phyloP scores from a whole-genome alignment of 1,140 invertebrate genomes.

The Caerostris darwini region DNA sequence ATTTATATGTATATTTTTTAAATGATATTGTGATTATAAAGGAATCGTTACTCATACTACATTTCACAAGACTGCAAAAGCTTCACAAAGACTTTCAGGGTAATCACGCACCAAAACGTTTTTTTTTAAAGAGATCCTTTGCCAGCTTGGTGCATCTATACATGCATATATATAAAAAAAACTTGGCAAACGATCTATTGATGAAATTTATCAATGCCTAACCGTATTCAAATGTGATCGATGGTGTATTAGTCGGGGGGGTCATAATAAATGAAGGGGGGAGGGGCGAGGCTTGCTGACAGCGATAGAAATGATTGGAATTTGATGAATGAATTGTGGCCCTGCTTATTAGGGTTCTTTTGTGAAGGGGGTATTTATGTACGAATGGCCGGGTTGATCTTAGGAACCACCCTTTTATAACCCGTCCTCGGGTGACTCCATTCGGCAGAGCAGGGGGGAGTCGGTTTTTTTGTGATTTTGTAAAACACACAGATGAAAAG shows the following conservation, averaged over 20 bases:
- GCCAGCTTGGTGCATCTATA: not conserved
- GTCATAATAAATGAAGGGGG: not conserved
- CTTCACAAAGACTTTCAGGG: not conserved
- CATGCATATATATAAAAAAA: not conserved
- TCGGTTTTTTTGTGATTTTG: not conserved
- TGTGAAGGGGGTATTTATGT: slow-evolving; percentile 24
- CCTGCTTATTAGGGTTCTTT: slow-evolving; percentile 42
- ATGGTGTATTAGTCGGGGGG: not conserved
- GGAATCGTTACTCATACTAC: too few species aligned
- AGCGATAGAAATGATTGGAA: slow-evolving; percentile 19
- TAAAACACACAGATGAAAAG: too few species aligned
- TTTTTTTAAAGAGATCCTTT: not conserved
- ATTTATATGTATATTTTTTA: too few species aligned
- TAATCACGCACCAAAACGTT: not conserved
- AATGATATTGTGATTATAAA: too few species aligned
- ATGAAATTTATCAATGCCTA: slow-evolving; percentile 18
- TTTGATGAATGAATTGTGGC: slow-evolving; percentile 48
- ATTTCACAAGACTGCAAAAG: too few species aligned
- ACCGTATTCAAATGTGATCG: slow-evolving; percentile 30
- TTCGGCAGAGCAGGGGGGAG: not conserved
- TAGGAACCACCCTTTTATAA: not conserved
- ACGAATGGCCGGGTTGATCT: slow-evolving; percentile 27
- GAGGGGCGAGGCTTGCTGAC: not conserved
- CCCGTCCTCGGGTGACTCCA: not conserved
- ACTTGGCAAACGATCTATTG: not conserved